Base-by-base conservation (phyloP, 2,797 vertebrate genomes). In the Channa striata region DNA sequence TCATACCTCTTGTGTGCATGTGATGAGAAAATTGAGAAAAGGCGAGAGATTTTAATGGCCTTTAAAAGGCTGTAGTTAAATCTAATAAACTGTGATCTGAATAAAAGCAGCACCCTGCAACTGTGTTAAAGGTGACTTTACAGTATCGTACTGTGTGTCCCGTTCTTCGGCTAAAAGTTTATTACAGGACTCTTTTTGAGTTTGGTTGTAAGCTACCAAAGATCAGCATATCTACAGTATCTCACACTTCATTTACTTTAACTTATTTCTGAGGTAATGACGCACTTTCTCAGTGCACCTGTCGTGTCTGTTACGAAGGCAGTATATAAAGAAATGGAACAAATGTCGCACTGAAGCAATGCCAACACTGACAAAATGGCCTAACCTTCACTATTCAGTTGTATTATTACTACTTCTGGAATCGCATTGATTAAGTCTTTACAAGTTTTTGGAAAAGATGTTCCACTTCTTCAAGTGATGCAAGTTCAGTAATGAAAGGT, bases 1-100 rank as follows among this genome's bases (percentile, higher is more conserved):
- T 17, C 42, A 43, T 4, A 46, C 54, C 65, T 51, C 44, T 47
- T 39, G 59, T 77, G 72, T 75, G 61, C 52, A 20, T 68, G 71
- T 42, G 52, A 66, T 80, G 37, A 72, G 59, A 60, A 66, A 57
- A 68, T 11, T 0, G 58, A 72, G 30, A 60, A 23, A 54, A 36
- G 17, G 59, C 1, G 20, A 59, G 33, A 44, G 39, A 81, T 60
- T 66, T 34, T 44, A 76, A 58, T 72, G 61, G 60, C 37, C 63
- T 74, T 71, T 40, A 61, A 66, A 74, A 42, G 43, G 21, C 23
- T 23, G 40, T 43, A 12, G 34, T 70, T 46, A 43, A 17, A 43
- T n/a, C 9, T 8, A 43, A 17, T 43, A 43, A 43, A n/a, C 8
- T 43, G 42, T 17, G 42, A 43, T 43, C 64, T 48, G 20, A 63